Evolutionary conservation across 2,888 invertebrate genomes (phyloP), one percentile per base, ranked within the genome.

Genomic region (Drosophila kambysellisi): DNA sequence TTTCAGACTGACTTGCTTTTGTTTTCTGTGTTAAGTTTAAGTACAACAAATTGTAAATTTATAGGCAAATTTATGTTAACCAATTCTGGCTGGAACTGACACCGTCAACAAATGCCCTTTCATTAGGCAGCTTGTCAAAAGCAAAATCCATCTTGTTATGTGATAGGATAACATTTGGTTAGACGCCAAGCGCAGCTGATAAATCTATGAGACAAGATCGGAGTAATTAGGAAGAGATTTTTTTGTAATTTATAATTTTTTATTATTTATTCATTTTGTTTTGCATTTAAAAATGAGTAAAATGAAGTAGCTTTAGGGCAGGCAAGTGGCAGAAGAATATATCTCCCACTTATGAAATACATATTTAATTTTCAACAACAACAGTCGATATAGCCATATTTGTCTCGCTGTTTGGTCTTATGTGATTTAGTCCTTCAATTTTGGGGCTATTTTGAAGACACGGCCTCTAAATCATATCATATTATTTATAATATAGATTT

Each of bases 41-140:
- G 25, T 37, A 43, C 30, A 52, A 12, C 4, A 58, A 69, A 52
- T 37, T 53, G 5, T 32, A 12, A 29, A 67, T 54, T 67, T 48
- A 17, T 3, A 33, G 35, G 32, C 20, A 66, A 67, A 66, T 32
- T 48, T 43, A 54, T 54, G 66, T 54, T 4, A 33, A 32, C 29
- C 8, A 32, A 41, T 39, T 15, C 39, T 41, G 56, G 51, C 6
- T 37, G 25, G 17, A 51, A 30, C 5, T 41, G n/a, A 41, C 20
- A 20, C 20, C 20, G 20, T 12, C 7, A 20, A 20, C 46, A 46
- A 20, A 43, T 12, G 1, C 46, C 20, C 20, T 46, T 46, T 20
- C 46, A 46, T 12, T 20, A 46, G 46, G 20, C 50, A 7, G 11
- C 15, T 7, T 12, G 7, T 6, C 12, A 15, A 35, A 37, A 17